These are phyloP conservation scores for Macrotis lagotis DNA, from an alignment of 2,113 vertebrate genomes.

Conservation along the genomic window DNA sequence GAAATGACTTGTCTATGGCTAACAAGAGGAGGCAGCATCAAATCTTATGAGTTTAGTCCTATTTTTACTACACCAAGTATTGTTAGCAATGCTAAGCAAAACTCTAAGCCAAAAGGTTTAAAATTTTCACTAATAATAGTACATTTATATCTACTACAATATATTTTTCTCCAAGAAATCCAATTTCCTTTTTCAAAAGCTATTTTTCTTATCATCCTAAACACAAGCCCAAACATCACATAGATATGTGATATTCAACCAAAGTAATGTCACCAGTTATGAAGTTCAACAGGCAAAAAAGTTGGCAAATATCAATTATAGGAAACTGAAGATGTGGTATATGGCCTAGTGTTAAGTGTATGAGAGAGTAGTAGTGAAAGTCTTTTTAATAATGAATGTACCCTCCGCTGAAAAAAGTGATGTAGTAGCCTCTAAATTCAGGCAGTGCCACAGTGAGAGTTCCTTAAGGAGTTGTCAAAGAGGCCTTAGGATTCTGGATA, in stretches of 20 bases:
- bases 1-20: neutral
- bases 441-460: neutral
- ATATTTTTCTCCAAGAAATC: neutral
- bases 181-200: slow-evolving; percentile 43
- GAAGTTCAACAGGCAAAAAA: slow-evolving; percentile 27
- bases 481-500: neutral
- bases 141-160: neutral
- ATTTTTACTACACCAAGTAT: neutral
- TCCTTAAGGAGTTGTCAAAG: neutral
- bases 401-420: neutral
- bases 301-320: slow-evolving; percentile 1
- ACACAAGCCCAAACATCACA: neutral
- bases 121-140: neutral
- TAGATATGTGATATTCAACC: slow-evolving; percentile 22
- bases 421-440: neutral
- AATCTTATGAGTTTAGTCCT: neutral
- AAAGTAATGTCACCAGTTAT: slow-evolving; percentile 31
- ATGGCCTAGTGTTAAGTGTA: neutral
- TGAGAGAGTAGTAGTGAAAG: neutral
- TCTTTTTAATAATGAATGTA: neutral
- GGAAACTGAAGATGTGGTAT: neutral
- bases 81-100: neutral
- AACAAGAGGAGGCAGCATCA: neutral
- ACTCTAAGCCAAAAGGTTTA: slow-evolving; percentile 16
- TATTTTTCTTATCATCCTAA: slow-evolving; percentile 38